These are phyloP conservation scores for Pyrocephalus nanus DNA, from an alignment of 2,797 vertebrate species.

Conservation along the genomic window DNA sequence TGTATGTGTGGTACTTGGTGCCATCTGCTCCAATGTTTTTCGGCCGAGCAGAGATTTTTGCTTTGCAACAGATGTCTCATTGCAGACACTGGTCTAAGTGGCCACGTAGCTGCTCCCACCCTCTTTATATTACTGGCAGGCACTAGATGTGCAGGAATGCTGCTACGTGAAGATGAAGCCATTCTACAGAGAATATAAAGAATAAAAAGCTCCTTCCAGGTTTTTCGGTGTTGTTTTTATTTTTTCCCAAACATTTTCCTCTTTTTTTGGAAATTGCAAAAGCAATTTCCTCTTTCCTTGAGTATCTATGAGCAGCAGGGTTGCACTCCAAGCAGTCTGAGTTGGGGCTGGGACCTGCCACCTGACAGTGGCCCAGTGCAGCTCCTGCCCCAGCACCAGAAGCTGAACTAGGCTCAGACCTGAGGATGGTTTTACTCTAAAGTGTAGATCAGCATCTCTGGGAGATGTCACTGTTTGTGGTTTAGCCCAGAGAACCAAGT, in stretches of 20 bases:
- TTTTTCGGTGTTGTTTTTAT: no score
- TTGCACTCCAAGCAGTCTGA: fast-evolving
- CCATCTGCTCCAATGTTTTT: neutral
- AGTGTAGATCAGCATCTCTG: fast-evolving
- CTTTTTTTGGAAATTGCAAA: no score
- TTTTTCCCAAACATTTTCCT: neutral
- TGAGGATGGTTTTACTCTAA: neutral
- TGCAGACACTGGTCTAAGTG: neutral
- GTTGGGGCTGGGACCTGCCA: neutral
- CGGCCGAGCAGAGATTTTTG: neutral
- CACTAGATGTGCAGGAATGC: neutral
- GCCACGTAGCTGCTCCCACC: fast-evolving
- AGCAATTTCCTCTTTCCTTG: neutral
- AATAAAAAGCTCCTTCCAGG: neutral
- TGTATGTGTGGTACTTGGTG: neutral
- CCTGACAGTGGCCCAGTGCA: neutral
- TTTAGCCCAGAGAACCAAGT: neutral
- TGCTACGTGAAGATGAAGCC: neutral
- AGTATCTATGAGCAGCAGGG: neutral
- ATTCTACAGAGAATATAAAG: neutral
- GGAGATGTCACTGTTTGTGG: neutral
- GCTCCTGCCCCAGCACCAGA: neutral
- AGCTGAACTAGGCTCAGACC: neutral
- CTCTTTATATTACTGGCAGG: neutral
- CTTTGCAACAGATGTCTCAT: neutral